A percentile compares a stretch with the other conserved stretches of the same genome.
phyloP scores from a whole-genome alignment of 2,113 vertebrate genomes.

The Python bivittatus region DNA sequence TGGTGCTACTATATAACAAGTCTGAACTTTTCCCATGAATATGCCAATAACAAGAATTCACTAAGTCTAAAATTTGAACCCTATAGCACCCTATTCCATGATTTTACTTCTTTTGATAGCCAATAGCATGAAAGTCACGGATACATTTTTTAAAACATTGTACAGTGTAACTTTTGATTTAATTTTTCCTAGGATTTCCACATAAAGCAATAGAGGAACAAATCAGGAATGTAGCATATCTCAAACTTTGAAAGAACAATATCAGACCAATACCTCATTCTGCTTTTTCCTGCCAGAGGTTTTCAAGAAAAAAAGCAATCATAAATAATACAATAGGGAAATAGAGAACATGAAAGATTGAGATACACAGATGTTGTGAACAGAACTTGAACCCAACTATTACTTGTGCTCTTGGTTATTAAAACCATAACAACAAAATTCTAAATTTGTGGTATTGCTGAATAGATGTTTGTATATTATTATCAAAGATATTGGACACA shows the following conservation, averaged over 20 bases:
- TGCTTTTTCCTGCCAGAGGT: not conserved
- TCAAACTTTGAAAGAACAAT: not conserved
- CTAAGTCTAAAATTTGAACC: not conserved
- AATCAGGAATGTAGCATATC: not conserved
- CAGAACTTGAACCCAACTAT: not conserved
- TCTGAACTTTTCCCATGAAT: not conserved
- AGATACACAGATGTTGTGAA: not conserved
- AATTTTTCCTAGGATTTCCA: slow-evolving; percentile 32
- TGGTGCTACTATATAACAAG: not conserved
- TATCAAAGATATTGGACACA: not conserved
- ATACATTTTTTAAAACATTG: not conserved
- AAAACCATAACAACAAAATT: not conserved
- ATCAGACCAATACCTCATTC: not conserved
- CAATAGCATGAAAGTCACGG: not conserved
- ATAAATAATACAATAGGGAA: not conserved
- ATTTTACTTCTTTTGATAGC: not conserved
- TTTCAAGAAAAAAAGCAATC: not conserved
- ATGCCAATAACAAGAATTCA: not conserved
- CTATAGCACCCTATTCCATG: not conserved
- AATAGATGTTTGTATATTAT: not conserved
- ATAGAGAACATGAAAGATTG: not conserved
- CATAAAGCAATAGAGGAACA: slow-evolving; percentile 28
- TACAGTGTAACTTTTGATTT: not conserved
- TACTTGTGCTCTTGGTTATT: not conserved
- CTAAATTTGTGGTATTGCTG: not conserved